A percentile compares a stretch with the other conserved stretches of the same genome.
Evolutionary conservation across 2,888 invertebrate species (phyloP).

Genomic region (Monoplex corrugatus): DNA sequence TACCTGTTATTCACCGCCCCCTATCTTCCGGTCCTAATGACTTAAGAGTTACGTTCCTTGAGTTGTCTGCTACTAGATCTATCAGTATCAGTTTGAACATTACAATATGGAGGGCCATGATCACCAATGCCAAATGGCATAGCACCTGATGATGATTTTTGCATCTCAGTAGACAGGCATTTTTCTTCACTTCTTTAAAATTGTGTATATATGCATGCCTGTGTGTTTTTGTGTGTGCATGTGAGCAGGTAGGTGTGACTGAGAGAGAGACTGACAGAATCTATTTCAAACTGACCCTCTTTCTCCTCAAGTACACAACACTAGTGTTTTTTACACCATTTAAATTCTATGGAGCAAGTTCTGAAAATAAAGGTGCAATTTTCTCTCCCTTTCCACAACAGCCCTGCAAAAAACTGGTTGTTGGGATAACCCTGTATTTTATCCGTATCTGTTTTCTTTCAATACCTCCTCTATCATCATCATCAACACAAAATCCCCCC

Average conservation of each 20-base stretch:
- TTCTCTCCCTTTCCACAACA: neutral
- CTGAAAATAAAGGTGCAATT: too few species aligned
- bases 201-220: neutral
- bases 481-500: too few species aligned
- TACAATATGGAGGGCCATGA: too few species aligned
- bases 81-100: neutral
- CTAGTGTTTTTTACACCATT: neutral
- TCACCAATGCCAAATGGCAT: too few species aligned
- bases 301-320: neutral
- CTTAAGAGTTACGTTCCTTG: neutral
- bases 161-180: neutral
- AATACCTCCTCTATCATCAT: too few species aligned
- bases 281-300: too few species aligned
- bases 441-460: too few species aligned
- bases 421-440: too few species aligned
- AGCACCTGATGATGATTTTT: too few species aligned
- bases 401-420: too few species aligned
- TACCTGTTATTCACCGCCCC: neutral
- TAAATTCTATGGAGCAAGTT: neutral
- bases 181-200: neutral
- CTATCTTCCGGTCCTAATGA: neutral
- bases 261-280: too few species aligned
- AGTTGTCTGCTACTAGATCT: neutral
- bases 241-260: neutral
- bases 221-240: neutral